Base-by-base conservation (phyloP, 2,113 vertebrate species). In the Siphamia tubifer region DNA sequence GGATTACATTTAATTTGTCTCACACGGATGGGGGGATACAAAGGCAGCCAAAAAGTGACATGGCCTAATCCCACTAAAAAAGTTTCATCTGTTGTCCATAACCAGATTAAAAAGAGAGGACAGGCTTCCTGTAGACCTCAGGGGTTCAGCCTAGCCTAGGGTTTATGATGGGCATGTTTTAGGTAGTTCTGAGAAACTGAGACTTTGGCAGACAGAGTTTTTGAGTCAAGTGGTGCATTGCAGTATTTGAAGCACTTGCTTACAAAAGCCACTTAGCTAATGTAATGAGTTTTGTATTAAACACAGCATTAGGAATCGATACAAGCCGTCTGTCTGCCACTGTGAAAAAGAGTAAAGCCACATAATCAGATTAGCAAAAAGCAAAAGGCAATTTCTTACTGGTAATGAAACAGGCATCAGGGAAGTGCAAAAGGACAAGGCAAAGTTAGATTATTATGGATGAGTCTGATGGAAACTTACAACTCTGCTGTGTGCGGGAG, bases 1-100 rank as follows among this genome's bases (percentile, higher is more conserved):
- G 79, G 83, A 85, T 89, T 90, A 83, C 48, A 76, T 89, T 87
- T 82, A 79, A 91, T 90, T 91, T 88, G 77, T 77, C 63, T 69
- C 77, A 87, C 40, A 40, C 36, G 62, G 73, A 66, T 75, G 56
- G 69, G 51, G 71, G 82, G 48, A 60, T 74, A 44, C 65, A 62
- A 71, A 74, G 60, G 45, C 72, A 84, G 85, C 87, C 89, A 89
- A 90, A 68, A 70, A 84, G 82, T 84, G 83, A 87, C 83, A 79
- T 52, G 77, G 44, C 66, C 68, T 88, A 90, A 92, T 89, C 86
- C 75, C 57, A 24, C 17, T 52, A 44, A 68, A 88, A 87, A 74
- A 60, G 52, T 43, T 57, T 72, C 76, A 81, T 78, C 61, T 75
- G 70, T 79, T 79, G 72, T 36, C 55, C 56, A 63, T 70, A 73